Base-by-base conservation (phyloP, 1,140 invertebrate species). In the Penaeus japonicus region DNA sequence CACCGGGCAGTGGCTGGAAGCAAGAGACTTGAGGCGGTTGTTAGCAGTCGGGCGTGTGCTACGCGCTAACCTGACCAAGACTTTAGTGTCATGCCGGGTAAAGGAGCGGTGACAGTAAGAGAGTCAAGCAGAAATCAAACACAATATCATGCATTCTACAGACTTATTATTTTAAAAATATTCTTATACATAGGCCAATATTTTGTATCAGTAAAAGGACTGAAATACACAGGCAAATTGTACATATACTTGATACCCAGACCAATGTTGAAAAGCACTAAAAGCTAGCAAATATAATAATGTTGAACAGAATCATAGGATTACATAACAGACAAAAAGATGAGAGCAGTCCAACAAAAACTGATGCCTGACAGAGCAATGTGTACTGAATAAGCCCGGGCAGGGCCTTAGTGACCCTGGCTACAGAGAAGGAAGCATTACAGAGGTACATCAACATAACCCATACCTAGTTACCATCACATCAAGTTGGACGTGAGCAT, bases 91-190 rank as follows among this genome's bases (percentile, higher is more conserved):
- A 90, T 90, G 89, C 89, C 89, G 89, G 89, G 89, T 82, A 90
- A 73, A 87, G 85, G 89, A 90, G 89, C 81, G 84, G 85, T 86
- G 79, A 89, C 89, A 87, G 89, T 88, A 89, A 89, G 89, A 89
- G 85, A 90, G 89, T 87, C 90, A 90, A 89, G 89, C 88, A 90
- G 89, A 90, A 90, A 90, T 90, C 90, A 90, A 90, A 90, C 90
- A 90, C 90, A 90, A 89, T 90, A 88, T 90, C 90, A 90, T 90
- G 90, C 90, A 90, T 89, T 90, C 90, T 90, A 90, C 90, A 89
- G 87, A 90, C 87, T 90, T 90, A 90, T 90, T 90, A 90, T 90
- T 90, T 89, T 84, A 89, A 90, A 90, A 90, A 89, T 89, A 89
- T 90, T 89, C 89, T 90, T 85, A 89, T 90, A 90, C 90, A 90